Evolutionary conservation across 30 jellyfish, hydroid and myxozoan species (phyloP).

Genomic region (Aurelia aurita): DNA sequence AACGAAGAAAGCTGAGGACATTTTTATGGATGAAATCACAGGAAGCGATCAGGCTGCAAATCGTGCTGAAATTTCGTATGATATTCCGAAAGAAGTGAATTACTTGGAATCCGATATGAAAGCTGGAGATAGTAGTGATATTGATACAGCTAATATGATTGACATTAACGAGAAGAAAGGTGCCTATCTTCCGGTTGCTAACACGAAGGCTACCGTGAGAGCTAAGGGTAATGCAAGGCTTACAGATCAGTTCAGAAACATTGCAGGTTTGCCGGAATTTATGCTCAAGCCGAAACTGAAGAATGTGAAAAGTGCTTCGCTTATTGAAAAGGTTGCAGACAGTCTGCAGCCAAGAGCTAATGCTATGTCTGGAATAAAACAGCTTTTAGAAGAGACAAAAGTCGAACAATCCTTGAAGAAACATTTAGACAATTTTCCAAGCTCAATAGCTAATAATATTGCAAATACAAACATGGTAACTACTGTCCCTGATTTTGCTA

Average conservation of each 20-base stretch:
- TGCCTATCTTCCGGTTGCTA: conserved; percentile 59
- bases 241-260: conserved; percentile 56
- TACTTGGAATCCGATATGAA: conserved; percentile 1
- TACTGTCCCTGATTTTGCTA: too few species aligned
- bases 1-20: conserved; percentile 37
- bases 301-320: conserved; percentile 18
- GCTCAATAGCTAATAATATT: background rate
- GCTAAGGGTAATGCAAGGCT: conserved; percentile 1
- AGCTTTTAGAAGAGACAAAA: conserved; percentile 64
- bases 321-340: conserved; percentile 51
- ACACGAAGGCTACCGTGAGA: background rate
- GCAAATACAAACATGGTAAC: background rate
- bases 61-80: conserved; percentile 40
- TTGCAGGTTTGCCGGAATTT: conserved; percentile 63
- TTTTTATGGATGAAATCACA: conserved; percentile 56
- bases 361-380: conserved; percentile 65
- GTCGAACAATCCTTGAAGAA: conserved; percentile 65
- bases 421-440: conserved; percentile 28
- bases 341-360: conserved; percentile 42
- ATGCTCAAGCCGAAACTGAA: conserved; percentile 1
- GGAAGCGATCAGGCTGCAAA: conserved; percentile 73
- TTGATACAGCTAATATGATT: conserved; percentile 66
- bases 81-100: conserved; percentile 50
- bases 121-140: conserved; percentile 54
- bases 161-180: conserved; percentile 55